phyloP scores from a whole-genome alignment of 92 coral and sea anemone genomes.

The Paragorgia papillata region DNA sequence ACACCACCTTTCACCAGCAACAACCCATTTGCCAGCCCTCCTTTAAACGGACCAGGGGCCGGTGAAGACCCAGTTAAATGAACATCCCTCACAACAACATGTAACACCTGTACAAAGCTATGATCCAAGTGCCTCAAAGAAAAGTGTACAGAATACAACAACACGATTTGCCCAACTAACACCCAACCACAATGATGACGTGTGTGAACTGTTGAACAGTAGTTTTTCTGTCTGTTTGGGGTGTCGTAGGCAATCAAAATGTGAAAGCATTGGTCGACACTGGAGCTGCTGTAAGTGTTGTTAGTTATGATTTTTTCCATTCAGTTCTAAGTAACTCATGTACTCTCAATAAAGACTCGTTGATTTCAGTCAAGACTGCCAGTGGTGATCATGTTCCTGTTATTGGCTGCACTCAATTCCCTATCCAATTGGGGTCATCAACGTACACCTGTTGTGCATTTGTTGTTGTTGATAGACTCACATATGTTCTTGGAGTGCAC shows the following conservation, averaged over 20 bases:
- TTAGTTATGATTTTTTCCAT: neutral
- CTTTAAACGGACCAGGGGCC: no score
- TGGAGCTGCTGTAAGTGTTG: neutral
- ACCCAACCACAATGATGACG: no score
- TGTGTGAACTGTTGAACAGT: no score
- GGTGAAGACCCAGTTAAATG: no score
- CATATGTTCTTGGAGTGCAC: conserved; percentile 46
- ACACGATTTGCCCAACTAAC: no score
- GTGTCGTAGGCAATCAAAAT: neutral
- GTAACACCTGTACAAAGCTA: no score
- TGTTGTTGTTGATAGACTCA: conserved; percentile 15
- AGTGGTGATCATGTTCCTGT: conserved; percentile 6
- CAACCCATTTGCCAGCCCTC: no score
- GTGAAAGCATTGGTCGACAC: conserved; percentile 16
- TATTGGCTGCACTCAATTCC: neutral
- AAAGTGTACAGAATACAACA: no score
- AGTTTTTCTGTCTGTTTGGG: no score
- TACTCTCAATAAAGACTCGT: neutral
- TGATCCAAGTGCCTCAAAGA: no score
- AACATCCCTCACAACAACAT: no score
- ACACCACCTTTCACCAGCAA: no score
- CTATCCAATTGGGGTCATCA: neutral
- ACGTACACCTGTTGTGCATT: neutral
- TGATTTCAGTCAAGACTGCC: conserved; percentile 14
- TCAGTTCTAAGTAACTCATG: neutral